Conservation (phyloP, 2,113 vertebrate genomes). For the Pantherophis guttatus region DNA sequence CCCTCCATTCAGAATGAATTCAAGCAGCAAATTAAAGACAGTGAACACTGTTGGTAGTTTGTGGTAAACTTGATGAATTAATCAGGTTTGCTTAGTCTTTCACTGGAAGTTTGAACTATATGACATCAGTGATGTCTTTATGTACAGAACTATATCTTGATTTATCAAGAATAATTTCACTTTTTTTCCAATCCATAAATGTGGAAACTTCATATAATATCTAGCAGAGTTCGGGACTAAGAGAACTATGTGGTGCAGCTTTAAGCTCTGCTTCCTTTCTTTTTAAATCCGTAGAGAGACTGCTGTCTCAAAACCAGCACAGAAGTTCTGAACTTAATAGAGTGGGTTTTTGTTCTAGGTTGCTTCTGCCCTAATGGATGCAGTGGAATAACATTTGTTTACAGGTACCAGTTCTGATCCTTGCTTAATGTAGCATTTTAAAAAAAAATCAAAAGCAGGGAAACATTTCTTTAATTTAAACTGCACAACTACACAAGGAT, state of each 20-base stretch:
- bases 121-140: slow-evolving; percentile 99
- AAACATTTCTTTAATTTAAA: slow-evolving; percentile 75
- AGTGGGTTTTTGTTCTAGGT: slow-evolving; percentile 74
- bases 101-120: slow-evolving; percentile 94
- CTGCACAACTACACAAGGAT: slow-evolving; percentile 77
- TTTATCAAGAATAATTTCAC: slow-evolving; percentile 99
- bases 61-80: slow-evolving; percentile 71
- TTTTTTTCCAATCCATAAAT: slow-evolving; percentile 89
- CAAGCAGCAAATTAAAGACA: slow-evolving; percentile 33
- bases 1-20: slow-evolving; percentile 93
- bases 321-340: slow-evolving; percentile 76
- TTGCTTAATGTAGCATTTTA: slow-evolving; percentile 83
- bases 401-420: slow-evolving; percentile 82
- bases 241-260: slow-evolving; percentile 85
- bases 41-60: slow-evolving; percentile 59
- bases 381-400: slow-evolving; percentile 81
- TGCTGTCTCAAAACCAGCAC: slow-evolving; percentile 80
- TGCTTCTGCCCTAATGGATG: slow-evolving; percentile 72
- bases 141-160: slow-evolving; percentile 99
- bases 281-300: slow-evolving; percentile 74
- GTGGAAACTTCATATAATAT: slow-evolving; percentile 79
- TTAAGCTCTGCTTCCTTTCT: slow-evolving; percentile 79
- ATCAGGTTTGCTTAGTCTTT: slow-evolving; percentile 89
- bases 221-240: slow-evolving; percentile 77
- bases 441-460: slow-evolving; percentile 62